Base-by-base conservation (phyloP, 2,888 invertebrate species). In the Eupeodes luniger region DNA sequence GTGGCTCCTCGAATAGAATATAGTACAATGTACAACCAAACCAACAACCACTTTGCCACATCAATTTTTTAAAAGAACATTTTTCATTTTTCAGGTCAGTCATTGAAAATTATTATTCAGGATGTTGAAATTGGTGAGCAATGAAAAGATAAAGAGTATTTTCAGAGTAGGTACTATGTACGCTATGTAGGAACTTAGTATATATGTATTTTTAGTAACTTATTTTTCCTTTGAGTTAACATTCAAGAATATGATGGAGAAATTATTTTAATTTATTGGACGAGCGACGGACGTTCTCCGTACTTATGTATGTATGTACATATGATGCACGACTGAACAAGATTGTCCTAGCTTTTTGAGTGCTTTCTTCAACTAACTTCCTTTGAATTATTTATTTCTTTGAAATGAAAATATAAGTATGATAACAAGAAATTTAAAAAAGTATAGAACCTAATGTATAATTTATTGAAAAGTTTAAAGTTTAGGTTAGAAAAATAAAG, bases 211-310 rank as follows among this genome's bases (percentile, higher is more conserved):
- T 40, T 3, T 40, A 40, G 9, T 5, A 9, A 40, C 55, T 70
- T 70, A n/a, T 40, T 27, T 69, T 44, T 75, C 70, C 59, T 76
- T 70, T 59, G 57, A 69, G 53, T 67, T 67, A 69, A 70, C 49
- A 64, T 72, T 14, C 59, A 72, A 76, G 40, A 64, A 59, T 55
- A 62, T 49, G 72, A 67, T 34, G 66, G 34, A 51, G 76, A 53
- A 83, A 83, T 80, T 59, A 66, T 83, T 80, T 80, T 83, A 83
- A 72, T 87, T 76, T 83, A 83, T 87, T 83, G 59, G 53, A 66
- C 59, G 27, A 27, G 61, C 59, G 27, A 27, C 27, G 27, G 27
- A 27, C 27, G 81, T 78, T 36, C 53, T 74, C 34, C 78, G 70
- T 77, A 27, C 27, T 1, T 27, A 3, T 3, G 3, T 27, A 27